Conservation (phyloP, 2,797 vertebrate genomes). For the Gadopsis marmoratus region DNA sequence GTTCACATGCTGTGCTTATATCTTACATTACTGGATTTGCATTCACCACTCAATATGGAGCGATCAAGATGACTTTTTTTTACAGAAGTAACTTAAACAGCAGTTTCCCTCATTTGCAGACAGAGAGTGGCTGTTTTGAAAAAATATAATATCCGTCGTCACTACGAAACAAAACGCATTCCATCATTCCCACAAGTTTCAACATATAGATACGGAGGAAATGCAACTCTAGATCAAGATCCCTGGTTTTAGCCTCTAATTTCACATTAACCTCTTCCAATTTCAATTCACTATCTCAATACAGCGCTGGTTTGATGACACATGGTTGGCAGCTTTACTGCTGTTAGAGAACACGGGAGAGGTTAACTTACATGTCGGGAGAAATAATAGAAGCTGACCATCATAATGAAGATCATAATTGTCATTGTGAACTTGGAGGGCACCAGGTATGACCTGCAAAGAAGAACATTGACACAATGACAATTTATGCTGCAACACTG, state of each 20-base stretch:
- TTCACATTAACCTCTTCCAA: background rate
- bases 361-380: conserved; percentile 91
- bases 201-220: no score
- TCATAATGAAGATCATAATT: conserved; percentile 93
- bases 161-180: no score
- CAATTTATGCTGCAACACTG: background rate
- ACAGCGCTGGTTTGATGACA: background rate
- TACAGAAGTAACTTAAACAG: no score
- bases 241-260: no score
- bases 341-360: background rate
- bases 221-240: background rate
- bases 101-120: no score
- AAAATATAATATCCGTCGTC: no score
- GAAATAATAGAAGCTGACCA: conserved; percentile 98
- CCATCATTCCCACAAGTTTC: no score
- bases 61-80: no score
- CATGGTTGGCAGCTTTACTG: background rate
- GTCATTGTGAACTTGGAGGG: conserved; percentile 95
- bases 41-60: no score
- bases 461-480: conserved; percentile 10
- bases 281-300: background rate
- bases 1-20: no score
- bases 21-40: no score
- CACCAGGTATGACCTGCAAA: conserved; percentile 86
- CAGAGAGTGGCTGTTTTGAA: no score